A percentile compares a stretch with the other conserved stretches of the same genome.
phyloP scores from a whole-genome alignment of 2,888 invertebrate species.

The Dermolepida albohirtum region DNA sequence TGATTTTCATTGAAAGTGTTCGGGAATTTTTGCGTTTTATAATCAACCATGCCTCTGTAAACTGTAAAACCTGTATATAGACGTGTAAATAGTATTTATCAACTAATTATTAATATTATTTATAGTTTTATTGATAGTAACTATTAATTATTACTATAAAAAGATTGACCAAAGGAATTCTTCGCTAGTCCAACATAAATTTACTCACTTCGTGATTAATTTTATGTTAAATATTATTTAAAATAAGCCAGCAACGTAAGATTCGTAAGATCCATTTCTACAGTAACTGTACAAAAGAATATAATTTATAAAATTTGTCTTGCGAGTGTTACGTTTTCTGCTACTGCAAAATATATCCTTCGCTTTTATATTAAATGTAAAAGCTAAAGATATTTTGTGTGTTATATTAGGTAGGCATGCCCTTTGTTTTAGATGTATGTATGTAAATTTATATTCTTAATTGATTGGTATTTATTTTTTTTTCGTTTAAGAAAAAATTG shows the following conservation, averaged over 20 bases:
- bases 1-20: constrained; percentile 33
- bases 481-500: constrained; percentile 48
- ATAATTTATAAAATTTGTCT: not conserved
- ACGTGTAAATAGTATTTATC: constrained; percentile 50
- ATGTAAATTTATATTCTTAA: constrained; percentile 47
- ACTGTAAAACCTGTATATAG: constrained; percentile 58
- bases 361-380: constrained; percentile 48
- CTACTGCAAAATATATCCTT: constrained; percentile 20
- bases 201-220: constrained; percentile 32
- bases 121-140: constrained; percentile 46
- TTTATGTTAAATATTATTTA: constrained; percentile 22
- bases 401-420: constrained; percentile 63
- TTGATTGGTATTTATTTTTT: constrained; percentile 43
- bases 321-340: constrained; percentile 3
- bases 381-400: constrained; percentile 33
- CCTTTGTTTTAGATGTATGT: constrained; percentile 49
- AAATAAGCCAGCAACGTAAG: constrained; percentile 1
- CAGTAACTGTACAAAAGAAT: constrained; percentile 2
- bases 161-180: constrained; percentile 17
- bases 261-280: not conserved
- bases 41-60: constrained; percentile 60
- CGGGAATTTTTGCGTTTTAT: constrained; percentile 55
- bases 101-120: constrained; percentile 52
- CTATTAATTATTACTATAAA: constrained; percentile 49
- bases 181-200: constrained; percentile 41